Evolutionary conservation across 2,113 vertebrate genomes (phyloP), one percentile per base, ranked within the genome.

Genomic region (Aptenodytes forsteri): DNA sequence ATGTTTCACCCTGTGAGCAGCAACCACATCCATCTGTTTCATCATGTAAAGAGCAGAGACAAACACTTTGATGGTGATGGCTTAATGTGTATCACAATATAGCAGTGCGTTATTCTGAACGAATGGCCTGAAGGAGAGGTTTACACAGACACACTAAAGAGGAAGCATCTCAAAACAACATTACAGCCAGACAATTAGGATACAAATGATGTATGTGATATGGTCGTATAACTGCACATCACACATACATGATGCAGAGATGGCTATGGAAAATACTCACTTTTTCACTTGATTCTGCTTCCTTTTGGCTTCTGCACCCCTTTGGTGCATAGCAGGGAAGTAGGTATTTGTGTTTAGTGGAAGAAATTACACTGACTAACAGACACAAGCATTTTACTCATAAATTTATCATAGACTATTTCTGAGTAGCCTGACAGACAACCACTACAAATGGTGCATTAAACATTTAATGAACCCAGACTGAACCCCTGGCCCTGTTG

Each of bases 181-280:
- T n/a, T 40, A 56, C 96, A 96, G 89, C 94, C 85, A 97, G 88
- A 94, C 81, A 94, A 4, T 13, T 55, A 62, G 62, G 90, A 38
- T 85, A 89, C 86, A 79, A 42, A 96, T 32, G 93, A 89, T 6
- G 34, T 79, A 93, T 76, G 91, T 67, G 54, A 65, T 40, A 67
- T 95, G 95, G 86, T 56, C 1, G 0, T 15, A 56, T 38, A 71
- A 13, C 93, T 81, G 70, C 80, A 87, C 79, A 16, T 56, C 91
- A 93, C 93, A 97, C 38, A 6, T 76, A 97, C 82, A 83, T 87
- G 95, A 97, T 97, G 96, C 84, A 96, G 94, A 95, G 97, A 97
- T 96, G 90, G 93, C 86, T 94, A 96, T 97, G 96, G 95, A 78
- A 97, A 96, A 98, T 98, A 98, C 98, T 98, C 98, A 98, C 98